Evolutionary conservation across 2,888 invertebrate genomes (phyloP).

Genomic region (Onthophagus sagittarius): DNA sequence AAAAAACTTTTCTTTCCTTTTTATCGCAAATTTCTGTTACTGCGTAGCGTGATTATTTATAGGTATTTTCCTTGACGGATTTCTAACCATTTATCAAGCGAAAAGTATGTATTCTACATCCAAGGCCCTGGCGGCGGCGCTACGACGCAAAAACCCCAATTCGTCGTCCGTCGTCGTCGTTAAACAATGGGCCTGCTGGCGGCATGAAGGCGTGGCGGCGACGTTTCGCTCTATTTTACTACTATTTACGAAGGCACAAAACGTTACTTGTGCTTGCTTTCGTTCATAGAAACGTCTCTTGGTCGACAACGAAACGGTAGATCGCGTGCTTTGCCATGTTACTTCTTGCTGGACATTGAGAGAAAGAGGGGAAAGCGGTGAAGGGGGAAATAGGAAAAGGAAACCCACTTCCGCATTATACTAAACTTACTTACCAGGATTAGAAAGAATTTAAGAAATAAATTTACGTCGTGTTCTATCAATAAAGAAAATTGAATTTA

Average conservation of each 20-base stretch:
- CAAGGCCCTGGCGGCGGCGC: not conserved
- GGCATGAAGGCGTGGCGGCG: not conserved
- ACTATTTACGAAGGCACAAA: too few relatives aligned
- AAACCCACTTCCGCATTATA: constrained; percentile 4
- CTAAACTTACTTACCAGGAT: not conserved
- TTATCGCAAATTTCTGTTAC: not conserved
- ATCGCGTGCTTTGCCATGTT: not conserved
- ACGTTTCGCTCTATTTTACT: not conserved
- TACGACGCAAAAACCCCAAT: not conserved
- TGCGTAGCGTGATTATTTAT: not conserved
- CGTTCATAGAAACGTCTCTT: too few relatives aligned
- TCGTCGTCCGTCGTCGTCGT: not conserved
- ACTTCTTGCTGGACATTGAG: not conserved
- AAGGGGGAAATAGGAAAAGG: constrained; percentile 26
- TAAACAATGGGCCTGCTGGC: not conserved
- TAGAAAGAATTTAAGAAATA: not conserved
- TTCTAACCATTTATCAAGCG: not conserved
- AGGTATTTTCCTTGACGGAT: not conserved
- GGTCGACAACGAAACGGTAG: not conserved
- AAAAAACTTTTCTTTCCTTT: too few relatives aligned
- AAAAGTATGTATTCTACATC: not conserved
- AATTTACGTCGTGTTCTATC: not conserved
- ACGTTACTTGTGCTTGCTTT: too few relatives aligned
- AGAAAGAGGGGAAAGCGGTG: not conserved
- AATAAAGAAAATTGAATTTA: too few relatives aligned